Base-by-base conservation (phyloP, 2,888 invertebrate genomes). In the Parnassius mnemosyne region DNA sequence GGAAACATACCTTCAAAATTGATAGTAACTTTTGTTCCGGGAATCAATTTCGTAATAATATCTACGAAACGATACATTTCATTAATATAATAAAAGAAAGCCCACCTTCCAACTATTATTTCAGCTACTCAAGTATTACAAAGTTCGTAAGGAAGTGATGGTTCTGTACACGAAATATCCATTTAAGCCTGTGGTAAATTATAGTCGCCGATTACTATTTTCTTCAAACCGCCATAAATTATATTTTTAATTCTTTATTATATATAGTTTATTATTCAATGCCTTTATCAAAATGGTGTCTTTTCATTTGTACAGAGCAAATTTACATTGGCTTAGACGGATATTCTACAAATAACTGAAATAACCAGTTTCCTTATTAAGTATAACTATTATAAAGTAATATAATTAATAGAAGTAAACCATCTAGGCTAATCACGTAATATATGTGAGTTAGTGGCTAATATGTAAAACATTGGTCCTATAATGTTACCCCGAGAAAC, bases 401-500 rank as follows among this genome's bases (percentile, higher is more conserved):
- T 42, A 34, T 60, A 43, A 54, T 11, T n/a, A 42, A n/a, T 60
- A 60, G 54, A 53, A 11, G 9, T 59, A 53, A 47, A 34, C 25
- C 49, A 49, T 43, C 46, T 60, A 60, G 53, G 49, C 44, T 47
- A 46, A 49, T 44, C 11, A 25, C 44, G 46, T 53, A 46, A 52
- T 13, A 12, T 60, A 13, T 59, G 57, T 57, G 44, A 52, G 10
- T 52, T 46, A 58, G 46, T 60, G 50, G 57, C 50, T 57, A 20
- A 57, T 57, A 13, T 58, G 13, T 58, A 25, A 44, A 52, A 25
- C 34, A 41, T 16, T n/a, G 71, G 72, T 57, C 69, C 68, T 61
- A 68, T 34, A 61, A 64, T 50, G 63, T 57, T 53, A 54, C 74
- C 75, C 64, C 68, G 74, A 7, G 69, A 61, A 34, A 74, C 68